These are phyloP conservation scores for Phaedon cochleariae DNA, from an alignment of 2,888 invertebrate species.

Conservation along the genomic window DNA sequence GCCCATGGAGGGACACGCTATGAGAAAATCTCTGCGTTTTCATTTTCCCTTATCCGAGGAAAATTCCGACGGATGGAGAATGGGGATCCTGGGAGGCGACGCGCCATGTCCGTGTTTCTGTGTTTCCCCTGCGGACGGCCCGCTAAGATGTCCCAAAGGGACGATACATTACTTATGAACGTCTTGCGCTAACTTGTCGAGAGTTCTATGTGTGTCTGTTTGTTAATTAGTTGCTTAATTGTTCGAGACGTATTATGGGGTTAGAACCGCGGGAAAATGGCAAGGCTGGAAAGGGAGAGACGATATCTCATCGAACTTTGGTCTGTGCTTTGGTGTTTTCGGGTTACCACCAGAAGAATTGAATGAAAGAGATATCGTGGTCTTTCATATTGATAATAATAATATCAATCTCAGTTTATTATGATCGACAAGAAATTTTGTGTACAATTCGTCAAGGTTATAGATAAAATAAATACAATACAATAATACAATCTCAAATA, in stretches of 20 bases:
- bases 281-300: background rate
- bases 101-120: conserved; percentile 3
- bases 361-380: too few relatives aligned
- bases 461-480: too few relatives aligned
- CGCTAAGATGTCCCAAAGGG: conserved; percentile 43
- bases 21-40: background rate
- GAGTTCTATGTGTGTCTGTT: conserved; percentile 41
- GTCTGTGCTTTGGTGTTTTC: too few relatives aligned
- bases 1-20: background rate
- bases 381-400: too few relatives aligned
- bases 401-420: too few relatives aligned
- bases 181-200: conserved; percentile 43
- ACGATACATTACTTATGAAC: conserved; percentile 41
- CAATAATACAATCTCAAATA: too few relatives aligned
- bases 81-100: conserved; percentile 6
- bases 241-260: background rate
- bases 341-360: too few relatives aligned
- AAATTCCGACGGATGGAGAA: background rate
- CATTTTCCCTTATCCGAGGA: background rate
- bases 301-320: too few relatives aligned
- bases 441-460: too few relatives aligned
- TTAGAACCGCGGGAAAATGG: background rate
- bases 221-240: conserved; percentile 44
- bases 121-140: conserved; percentile 26
- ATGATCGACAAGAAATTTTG: too few relatives aligned